Evolutionary conservation across 2,888 invertebrate species (phyloP), one percentile per base, ranked within the genome.

Genomic region (Ennomos quercinarius): DNA sequence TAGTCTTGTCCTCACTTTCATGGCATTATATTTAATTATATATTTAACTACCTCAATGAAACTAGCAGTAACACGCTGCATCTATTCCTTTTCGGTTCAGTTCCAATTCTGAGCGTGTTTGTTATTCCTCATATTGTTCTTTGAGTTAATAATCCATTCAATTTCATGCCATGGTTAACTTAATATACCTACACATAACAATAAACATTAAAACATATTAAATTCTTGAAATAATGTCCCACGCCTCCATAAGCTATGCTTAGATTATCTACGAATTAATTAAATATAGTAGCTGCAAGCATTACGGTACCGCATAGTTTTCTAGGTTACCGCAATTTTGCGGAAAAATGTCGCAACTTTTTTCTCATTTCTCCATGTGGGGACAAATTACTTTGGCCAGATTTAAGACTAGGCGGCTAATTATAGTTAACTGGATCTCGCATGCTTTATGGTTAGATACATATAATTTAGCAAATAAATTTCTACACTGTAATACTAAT

Each of bases 261-360:
- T 61, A 60, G 60, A 61, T 67, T 64, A 62, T 63, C 49, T 63
- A 64, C 58, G 45, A 64, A 65, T 69, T 69, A 63, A 65, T 64
- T 61, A 65, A 67, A 61, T 63, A 17, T 63, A 17, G 2, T 17
- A 53, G 61, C 46, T 53, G 56, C 51, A 44, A 39, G 50, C 51
- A 57, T 43, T 58, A 64, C 68, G 65, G 68, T 67, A 57, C 60
- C 63, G 40, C 54, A 61, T 61, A 60, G 52, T 59, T n/a, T n/a
- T 57, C 43, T 39, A 38, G 36, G 12, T 61, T 59, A 55, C 68
- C 58, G 62, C 60, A 57, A 61, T 64, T 65, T 65, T 55, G 61
- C 61, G 54, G 60, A 63, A 60, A 63, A 50, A 58, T 48, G 44
- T 46, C 54, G 57, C 51, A 50, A 41, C 49, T 57, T 62, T 61